Evolutionary conservation across 2,113 vertebrate species (phyloP).

Genomic region (Oryzias woworae): DNA sequence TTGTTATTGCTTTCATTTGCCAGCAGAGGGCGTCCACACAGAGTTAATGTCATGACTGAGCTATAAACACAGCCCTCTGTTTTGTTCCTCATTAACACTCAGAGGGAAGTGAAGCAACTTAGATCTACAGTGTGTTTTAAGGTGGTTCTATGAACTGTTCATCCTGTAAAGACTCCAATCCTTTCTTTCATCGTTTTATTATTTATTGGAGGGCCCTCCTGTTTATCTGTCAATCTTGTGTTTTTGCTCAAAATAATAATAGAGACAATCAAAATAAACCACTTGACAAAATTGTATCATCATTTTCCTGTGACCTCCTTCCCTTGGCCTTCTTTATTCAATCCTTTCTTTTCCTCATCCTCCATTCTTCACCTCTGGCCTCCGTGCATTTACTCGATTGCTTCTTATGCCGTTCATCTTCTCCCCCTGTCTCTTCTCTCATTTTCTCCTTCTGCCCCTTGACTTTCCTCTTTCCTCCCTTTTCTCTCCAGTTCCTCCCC

Average conservation of each 20-base stretch:
- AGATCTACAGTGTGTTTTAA: neutral
- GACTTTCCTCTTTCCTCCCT: slow-evolving; percentile 11
- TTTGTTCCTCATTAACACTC: neutral
- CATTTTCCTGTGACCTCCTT: slow-evolving; percentile 23
- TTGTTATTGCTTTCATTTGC: slow-evolving; percentile 7
- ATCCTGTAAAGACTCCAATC: slow-evolving; percentile 4
- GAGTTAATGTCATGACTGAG: neutral
- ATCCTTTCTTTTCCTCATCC: neutral
- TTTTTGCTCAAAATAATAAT: slow-evolving; percentile 1
- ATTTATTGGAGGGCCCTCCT: too few species aligned
- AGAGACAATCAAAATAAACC: slow-evolving; percentile 19
- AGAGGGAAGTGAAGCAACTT: slow-evolving; percentile 34
- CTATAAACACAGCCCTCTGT: neutral
- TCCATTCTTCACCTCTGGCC: slow-evolving; percentile 49
- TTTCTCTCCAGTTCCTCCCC: neutral
- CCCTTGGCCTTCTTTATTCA: slow-evolving; percentile 4
- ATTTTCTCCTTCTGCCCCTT: slow-evolving; percentile 13
- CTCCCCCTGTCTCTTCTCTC: slow-evolving; percentile 3
- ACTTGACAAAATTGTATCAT: slow-evolving; percentile 44
- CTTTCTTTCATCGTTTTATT: slow-evolving; percentile 18
- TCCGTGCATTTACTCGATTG: slow-evolving; percentile 61
- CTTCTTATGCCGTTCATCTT: slow-evolving; percentile 31
- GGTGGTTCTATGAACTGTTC: neutral
- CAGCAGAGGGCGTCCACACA: slow-evolving; percentile 53
- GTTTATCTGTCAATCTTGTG: too few species aligned